A percentile compares a stretch with the other conserved stretches of the same genome.
Evolutionary conservation across 2,797 vertebrate genomes (phyloP).

Genomic region (Trachops cirrhosus): DNA sequence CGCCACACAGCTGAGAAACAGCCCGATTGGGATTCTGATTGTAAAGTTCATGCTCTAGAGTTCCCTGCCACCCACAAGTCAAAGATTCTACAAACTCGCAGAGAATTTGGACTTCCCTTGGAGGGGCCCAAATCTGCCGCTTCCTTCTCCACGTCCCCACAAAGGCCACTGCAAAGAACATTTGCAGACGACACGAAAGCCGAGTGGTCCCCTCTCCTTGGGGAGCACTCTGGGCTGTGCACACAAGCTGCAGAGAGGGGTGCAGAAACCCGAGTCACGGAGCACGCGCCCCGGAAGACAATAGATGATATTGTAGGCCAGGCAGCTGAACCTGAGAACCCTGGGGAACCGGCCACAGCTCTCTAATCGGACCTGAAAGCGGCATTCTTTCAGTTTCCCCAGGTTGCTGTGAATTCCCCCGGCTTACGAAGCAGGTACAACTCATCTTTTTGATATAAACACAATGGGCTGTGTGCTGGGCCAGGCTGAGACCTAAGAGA

Average conservation of each 20-base stretch:
- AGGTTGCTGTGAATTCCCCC: slow-evolving; percentile 78
- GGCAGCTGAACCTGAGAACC: slow-evolving; percentile 75
- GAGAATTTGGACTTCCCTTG: neutral
- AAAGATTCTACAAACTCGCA: neutral
- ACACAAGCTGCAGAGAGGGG: neutral
- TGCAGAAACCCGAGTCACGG: slow-evolving; percentile 67
- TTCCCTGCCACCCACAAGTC: neutral
- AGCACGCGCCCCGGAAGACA: slow-evolving; percentile 68
- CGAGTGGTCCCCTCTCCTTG: fast-evolving
- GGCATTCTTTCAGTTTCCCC: slow-evolving; percentile 78
- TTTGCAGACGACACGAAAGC: neutral
- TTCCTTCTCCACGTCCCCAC: neutral
- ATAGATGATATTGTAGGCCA: slow-evolving; percentile 75
- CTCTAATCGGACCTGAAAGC: slow-evolving; percentile 78
- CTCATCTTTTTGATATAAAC: slow-evolving; percentile 73
- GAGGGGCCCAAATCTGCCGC: neutral
- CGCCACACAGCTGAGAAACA: neutral
- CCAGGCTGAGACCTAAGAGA: slow-evolving; percentile 40
- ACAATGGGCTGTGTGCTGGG: slow-evolving; percentile 64
- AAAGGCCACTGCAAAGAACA: neutral
- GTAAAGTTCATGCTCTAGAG: neutral
- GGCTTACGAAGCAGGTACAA: slow-evolving; percentile 78
- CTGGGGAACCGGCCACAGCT: slow-evolving; percentile 72
- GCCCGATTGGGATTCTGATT: neutral
- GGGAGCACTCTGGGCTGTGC: neutral